Percentiles rank a stretch among this genome's conserved stretches.
These are phyloP conservation scores for Phenganax marumi DNA, from an alignment of 92 coral and sea anemone genomes.

Conservation along the genomic window DNA sequence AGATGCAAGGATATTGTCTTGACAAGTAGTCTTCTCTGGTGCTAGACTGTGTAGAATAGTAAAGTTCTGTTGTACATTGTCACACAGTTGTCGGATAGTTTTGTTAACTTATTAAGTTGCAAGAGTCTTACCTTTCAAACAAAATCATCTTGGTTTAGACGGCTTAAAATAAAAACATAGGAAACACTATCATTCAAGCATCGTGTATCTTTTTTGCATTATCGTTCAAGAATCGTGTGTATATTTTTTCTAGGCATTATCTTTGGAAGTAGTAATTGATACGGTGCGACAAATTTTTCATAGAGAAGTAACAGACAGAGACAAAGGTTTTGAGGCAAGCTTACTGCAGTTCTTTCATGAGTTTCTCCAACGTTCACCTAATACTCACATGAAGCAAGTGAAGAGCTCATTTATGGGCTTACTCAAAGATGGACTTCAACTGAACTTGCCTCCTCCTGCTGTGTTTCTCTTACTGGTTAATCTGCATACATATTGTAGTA, in stretches of 20 bases:
- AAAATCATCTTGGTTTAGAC: neutral
- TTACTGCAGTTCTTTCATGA: constrained; percentile 86
- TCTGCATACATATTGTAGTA: constrained; percentile 80
- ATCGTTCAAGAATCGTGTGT: neutral
- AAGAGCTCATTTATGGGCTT: constrained; percentile 74
- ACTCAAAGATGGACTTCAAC: constrained; percentile 90
- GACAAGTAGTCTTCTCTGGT: too few species aligned
- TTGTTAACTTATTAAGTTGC: neutral
- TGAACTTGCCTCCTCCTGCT: constrained; percentile 83
- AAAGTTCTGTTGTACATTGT: too few species aligned
- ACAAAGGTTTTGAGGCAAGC: constrained; percentile 89
- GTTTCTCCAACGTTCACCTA: constrained; percentile 73
- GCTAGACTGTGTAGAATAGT: too few species aligned
- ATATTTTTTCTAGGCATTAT: constrained; percentile 63
- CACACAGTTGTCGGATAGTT: too few species aligned
- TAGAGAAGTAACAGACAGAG: constrained; percentile 78
- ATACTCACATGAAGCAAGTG: constrained; percentile 68
- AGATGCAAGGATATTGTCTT: too few species aligned
- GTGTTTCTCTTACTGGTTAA: constrained; percentile 81
- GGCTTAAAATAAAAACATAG: constrained; percentile 83
- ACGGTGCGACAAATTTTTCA: constrained; percentile 89
- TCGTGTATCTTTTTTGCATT: neutral
- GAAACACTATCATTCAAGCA: constrained; percentile 92
- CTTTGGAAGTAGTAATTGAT: constrained; percentile 83
- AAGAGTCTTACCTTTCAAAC: neutral